Percentiles rank a stretch among this genome's conserved stretches.
phyloP scores from a whole-genome alignment of 1,140 invertebrate species.

The Proales similis region DNA sequence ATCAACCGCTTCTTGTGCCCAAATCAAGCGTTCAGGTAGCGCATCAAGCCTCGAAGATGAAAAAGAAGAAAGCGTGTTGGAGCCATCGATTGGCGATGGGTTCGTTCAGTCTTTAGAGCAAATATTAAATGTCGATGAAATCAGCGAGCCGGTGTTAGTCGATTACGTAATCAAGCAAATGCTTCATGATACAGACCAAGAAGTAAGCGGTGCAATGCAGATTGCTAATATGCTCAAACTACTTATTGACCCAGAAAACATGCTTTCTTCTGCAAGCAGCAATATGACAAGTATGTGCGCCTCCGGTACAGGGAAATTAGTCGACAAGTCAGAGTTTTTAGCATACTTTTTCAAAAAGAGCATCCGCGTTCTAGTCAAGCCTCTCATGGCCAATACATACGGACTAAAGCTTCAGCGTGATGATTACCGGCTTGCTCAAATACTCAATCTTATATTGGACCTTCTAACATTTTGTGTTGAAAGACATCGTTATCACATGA shows the following conservation, averaged over 20 bases:
- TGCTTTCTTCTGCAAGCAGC: slow-evolving; percentile 72
- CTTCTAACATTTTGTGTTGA: slow-evolving; percentile 98
- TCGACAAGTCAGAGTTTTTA: slow-evolving; percentile 94
- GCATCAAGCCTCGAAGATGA: no score
- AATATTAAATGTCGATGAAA: slow-evolving; percentile 22
- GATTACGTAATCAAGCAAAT: slow-evolving; percentile 98
- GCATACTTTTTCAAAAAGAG: slow-evolving; percentile 98
- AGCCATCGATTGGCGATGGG: background rate
- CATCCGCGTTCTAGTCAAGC: slow-evolving; percentile 84
- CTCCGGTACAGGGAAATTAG: slow-evolving; percentile 44
- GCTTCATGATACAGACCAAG: slow-evolving; percentile 62
- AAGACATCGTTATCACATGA: slow-evolving; percentile 97
- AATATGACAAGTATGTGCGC: no score
- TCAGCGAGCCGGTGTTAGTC: slow-evolving; percentile 61
- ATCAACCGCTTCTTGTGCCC: slow-evolving; percentile 36
- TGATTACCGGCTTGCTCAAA: slow-evolving; percentile 89
- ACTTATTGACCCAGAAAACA: slow-evolving; percentile 94
- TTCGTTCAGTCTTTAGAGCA: background rate
- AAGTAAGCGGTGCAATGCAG: slow-evolving; percentile 90
- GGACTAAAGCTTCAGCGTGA: slow-evolving; percentile 63
- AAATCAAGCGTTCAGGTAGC: no score
- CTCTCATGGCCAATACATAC: slow-evolving; percentile 77
- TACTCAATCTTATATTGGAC: slow-evolving; percentile 86
- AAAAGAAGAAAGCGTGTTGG: slow-evolving; percentile 38
- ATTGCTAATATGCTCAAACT: slow-evolving; percentile 84